phyloP scores from a whole-genome alignment of 2,113 vertebrate species.

The Triplophysa tibetana region DNA sequence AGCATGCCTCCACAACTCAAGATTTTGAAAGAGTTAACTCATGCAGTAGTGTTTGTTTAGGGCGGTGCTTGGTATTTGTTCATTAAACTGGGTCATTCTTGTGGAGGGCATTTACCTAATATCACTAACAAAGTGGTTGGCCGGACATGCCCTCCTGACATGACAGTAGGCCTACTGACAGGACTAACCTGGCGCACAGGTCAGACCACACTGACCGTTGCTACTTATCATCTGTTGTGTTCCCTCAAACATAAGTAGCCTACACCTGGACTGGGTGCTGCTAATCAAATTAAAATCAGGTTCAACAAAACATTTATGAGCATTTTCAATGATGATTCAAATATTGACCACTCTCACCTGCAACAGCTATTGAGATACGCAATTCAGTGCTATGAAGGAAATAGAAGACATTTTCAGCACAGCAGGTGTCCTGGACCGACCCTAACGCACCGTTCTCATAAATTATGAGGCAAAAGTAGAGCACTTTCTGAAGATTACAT shows the following conservation, averaged over 20 bases:
- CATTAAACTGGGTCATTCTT: constrained; percentile 17
- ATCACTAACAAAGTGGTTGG: constrained; percentile 24
- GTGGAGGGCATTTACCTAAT: neutral
- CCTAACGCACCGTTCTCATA: neutral
- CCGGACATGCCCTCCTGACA: constrained; percentile 15
- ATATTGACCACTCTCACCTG: neutral
- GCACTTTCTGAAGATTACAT: neutral
- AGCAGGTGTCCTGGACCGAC: neutral
- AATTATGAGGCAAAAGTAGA: neutral
- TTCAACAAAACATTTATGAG: neutral
- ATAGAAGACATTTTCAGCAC: neutral
- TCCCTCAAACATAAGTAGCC: neutral
- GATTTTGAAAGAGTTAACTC: neutral
- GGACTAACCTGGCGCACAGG: neutral
- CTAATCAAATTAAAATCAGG: neutral
- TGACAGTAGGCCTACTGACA: neutral
- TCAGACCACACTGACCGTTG: constrained; percentile 14
- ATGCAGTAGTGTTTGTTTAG: neutral
- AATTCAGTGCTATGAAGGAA: neutral
- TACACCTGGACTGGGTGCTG: neutral
- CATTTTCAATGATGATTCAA: neutral
- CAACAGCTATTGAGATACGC: neutral
- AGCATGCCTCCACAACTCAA: neutral
- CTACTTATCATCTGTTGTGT: constrained; percentile 3
- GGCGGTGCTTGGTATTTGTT: neutral